Evolutionary conservation across 2,113 vertebrate genomes (phyloP).

Genomic region (Nettapus auritus): DNA sequence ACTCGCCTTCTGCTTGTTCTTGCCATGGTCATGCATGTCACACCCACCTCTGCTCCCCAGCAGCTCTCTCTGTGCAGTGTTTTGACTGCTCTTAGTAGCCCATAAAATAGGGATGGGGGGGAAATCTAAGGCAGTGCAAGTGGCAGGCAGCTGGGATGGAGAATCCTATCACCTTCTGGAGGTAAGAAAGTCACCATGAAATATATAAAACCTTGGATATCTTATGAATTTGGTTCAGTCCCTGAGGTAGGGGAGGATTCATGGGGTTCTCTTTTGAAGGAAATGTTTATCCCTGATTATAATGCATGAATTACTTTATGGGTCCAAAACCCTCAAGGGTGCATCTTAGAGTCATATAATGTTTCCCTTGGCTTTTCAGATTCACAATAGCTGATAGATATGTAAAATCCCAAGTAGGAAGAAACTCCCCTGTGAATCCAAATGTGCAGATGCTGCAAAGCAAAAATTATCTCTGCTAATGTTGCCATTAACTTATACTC

Average conservation of each 20-base stretch:
- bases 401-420: constrained; percentile 6
- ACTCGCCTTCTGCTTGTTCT: background rate
- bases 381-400: background rate
- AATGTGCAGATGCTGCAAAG: background rate
- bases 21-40: rapidly evolving
- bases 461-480: constrained; percentile 15
- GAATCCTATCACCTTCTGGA: background rate
- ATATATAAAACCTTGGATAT: background rate
- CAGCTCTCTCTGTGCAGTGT: rapidly evolving
- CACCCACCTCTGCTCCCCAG: rapidly evolving
- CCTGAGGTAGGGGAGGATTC: background rate
- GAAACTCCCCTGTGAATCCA: background rate
- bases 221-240: background rate
- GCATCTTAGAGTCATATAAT: background rate
- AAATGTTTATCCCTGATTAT: background rate
- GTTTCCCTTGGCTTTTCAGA: background rate
- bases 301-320: background rate
- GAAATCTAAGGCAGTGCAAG: background rate
- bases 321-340: background rate
- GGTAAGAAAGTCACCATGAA: background rate
- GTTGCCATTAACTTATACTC: background rate
- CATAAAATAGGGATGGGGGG: background rate
- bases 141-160: background rate
- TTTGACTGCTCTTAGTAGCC: background rate
- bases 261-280: background rate